Evolutionary conservation across 2,797 vertebrate genomes (phyloP).

Genomic region (Cetoscarus ocellatus): DNA sequence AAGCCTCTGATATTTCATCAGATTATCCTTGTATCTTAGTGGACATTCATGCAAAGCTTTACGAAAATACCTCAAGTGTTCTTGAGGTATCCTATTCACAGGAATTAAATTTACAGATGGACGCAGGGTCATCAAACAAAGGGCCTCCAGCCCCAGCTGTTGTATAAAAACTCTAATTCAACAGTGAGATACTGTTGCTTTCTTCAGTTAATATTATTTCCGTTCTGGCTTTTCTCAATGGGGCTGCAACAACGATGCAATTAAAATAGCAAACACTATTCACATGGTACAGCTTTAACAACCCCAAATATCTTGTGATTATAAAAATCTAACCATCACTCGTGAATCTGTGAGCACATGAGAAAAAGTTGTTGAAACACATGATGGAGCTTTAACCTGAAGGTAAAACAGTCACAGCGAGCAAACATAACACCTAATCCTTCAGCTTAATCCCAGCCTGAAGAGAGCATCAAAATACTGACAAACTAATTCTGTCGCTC

Average conservation of each 20-base stretch:
- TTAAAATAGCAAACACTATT: too few relatives aligned
- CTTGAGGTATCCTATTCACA: too few relatives aligned
- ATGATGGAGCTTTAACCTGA: constrained; percentile 29
- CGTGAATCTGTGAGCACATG: neutral
- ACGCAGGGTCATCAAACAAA: too few relatives aligned
- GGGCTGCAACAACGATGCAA: neutral
- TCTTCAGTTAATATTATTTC: neutral
- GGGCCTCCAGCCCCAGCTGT: too few relatives aligned
- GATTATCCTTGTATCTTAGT: too few relatives aligned
- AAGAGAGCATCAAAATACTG: constrained; percentile 57
- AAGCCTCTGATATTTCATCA: too few relatives aligned
- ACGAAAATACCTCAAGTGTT: too few relatives aligned
- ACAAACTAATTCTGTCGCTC: constrained; percentile 57
- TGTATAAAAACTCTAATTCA: too few relatives aligned
- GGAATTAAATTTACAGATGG: too few relatives aligned
- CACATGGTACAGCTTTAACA: constrained; percentile 1
- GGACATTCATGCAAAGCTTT: too few relatives aligned
- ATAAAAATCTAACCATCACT: constrained; percentile 8
- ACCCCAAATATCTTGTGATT: constrained; percentile 22
- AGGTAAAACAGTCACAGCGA: constrained; percentile 44
- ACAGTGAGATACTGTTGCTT: too few relatives aligned
- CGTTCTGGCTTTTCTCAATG: constrained; percentile 7
- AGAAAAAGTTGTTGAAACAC: constrained; percentile 3
- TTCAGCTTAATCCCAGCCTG: constrained; percentile 58
- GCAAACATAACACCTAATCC: constrained; percentile 60